Evolutionary conservation across 92 coral and sea anemone genomes (phyloP), one percentile per base, ranked within the genome.

Genomic region (Umimayanthus kanabou): DNA sequence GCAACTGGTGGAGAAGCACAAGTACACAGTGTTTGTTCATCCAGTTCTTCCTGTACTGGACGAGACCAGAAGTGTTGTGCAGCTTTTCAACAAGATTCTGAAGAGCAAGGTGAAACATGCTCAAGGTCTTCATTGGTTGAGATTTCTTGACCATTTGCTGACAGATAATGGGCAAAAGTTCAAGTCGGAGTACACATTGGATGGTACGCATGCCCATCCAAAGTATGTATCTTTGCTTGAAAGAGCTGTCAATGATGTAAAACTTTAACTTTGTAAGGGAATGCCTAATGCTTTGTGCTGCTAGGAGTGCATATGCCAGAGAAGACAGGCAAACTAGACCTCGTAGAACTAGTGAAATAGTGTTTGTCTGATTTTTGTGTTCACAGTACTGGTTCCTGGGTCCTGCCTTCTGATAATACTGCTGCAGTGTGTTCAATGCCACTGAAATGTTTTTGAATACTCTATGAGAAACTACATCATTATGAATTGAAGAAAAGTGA

Each of bases 141-240:
- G 83, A 37, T 72, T 91, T 29, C 47, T 91, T 79, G 88, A 88
- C 40, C 66, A 33, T 39, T 47, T 91, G 81, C 80, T 87, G 80
- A 84, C 80, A 26, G 80, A 76, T 9, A 86, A 71, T 74, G 79
- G 76, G 33, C 50, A 76, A 49, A 83, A 80, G 30, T 88, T 91
- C n/a, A 82, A 88, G 72, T 57, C 85, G 11, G 88, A 67, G 45
- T 91, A 82, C 61, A 53, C 73, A 40, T 76, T 91, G 45, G 93
- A 91, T 77, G 93, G 93, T 15, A 88, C 93, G 18, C 93, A 91
- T 69, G 88, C 77, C 5, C 91, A 91, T 88, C 93, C 93, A 76
- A 88, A 82, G 53, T 91, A 91, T 91, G 88, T 91, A 4, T 76
- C 91, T 76, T 82, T 91, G 37, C 66, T 91, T 80, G 91, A 75